These are phyloP conservation scores for Bombus fervidus DNA, from an alignment of 1,140 invertebrate genomes.

Conservation along the genomic window DNA sequence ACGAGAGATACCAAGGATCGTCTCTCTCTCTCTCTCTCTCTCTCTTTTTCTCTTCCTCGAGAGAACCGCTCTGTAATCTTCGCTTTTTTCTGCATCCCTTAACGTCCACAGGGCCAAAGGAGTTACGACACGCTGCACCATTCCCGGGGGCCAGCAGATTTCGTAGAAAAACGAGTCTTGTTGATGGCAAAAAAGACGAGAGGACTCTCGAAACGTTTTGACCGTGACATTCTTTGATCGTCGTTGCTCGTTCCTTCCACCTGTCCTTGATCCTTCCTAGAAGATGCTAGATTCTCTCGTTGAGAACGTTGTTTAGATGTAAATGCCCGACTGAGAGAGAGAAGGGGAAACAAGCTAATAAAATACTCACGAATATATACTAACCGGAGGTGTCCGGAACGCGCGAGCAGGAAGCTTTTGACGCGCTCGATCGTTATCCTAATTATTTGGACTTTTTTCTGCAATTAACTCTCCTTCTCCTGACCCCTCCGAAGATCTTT, in stretches of 20 bases:
- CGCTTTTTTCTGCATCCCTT: constrained; percentile 28
- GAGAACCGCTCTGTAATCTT: not conserved
- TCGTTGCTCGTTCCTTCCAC: constrained; percentile 3
- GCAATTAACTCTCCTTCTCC: constrained; percentile 6
- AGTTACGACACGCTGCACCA: constrained; percentile 47
- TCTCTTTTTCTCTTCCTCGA: not conserved
- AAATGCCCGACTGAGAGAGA: not conserved
- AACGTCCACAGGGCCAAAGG: constrained; percentile 3
- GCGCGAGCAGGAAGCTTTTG: constrained; percentile 17
- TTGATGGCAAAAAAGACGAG: constrained; percentile 2
- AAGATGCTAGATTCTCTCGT: constrained; percentile 41
- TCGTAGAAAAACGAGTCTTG: constrained; percentile 48
- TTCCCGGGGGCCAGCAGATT: constrained; percentile 34
- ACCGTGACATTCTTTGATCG: constrained; percentile 57
- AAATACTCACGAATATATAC: not conserved
- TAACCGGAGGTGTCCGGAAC: constrained; percentile 4
- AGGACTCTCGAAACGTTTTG: constrained; percentile 30
- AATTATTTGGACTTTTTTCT: not conserved
- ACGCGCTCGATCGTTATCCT: constrained; percentile 22
- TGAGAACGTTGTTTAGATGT: constrained; percentile 23
- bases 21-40: not conserved
- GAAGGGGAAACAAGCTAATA: not conserved
- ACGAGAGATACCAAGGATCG: constrained; percentile 29
- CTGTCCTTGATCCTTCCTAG: constrained; percentile 65
- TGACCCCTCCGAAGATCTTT: not conserved